Base-by-base conservation (phyloP, 2,113 vertebrate species). In the Hyperopisus bebe region DNA sequence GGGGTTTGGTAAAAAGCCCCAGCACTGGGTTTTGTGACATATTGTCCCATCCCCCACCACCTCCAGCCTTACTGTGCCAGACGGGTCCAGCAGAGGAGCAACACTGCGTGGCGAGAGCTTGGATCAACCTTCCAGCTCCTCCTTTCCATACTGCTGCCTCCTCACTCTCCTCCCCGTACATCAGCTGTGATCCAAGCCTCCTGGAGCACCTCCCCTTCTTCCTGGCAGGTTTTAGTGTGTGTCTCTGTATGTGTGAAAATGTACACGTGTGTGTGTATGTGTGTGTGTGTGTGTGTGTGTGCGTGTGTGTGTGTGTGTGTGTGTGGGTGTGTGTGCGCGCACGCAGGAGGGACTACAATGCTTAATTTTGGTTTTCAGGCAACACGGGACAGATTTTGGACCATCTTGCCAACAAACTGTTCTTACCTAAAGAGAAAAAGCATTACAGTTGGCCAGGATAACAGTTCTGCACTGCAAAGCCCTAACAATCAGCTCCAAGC, bases 221-320 rank as follows among this genome's bases (percentile, higher is more conserved):
- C n/a, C 55, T n/a, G 55, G 55, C 55, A 62, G 55, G 55, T n/a
- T 24, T 62, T n/a, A 62, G 24, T 44, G 53, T 35, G 87, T 48
- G 42, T 48, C 39, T 70, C n/a, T 70, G 83, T 50, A 58, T 70
- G 4, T 7, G 7, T 48, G 77, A 44, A 21, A n/a, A 80, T 46
- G 39, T 17, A 42, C 21, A 13, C 15, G 87, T 88, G 87, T 70
- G 42, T 88, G 44, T 39, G 15, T 85, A 24, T 21, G 80, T 48
- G 39, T 62, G 35, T 66, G 39, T 66, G 80, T 85, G 89, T 31
- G 0, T 3, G n/a, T n/a, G n/a, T 47, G 2, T 44, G 66, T 39
- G 47, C 39, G 48, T n/a, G 44, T 89, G 88, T 91, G 90, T 93
- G 90, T 88, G 89, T 11, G 90, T 10, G 47, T 2, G 10, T 48